phyloP scores from a whole-genome alignment of 2,113 vertebrate genomes.

The Peucedramus taeniatus region DNA sequence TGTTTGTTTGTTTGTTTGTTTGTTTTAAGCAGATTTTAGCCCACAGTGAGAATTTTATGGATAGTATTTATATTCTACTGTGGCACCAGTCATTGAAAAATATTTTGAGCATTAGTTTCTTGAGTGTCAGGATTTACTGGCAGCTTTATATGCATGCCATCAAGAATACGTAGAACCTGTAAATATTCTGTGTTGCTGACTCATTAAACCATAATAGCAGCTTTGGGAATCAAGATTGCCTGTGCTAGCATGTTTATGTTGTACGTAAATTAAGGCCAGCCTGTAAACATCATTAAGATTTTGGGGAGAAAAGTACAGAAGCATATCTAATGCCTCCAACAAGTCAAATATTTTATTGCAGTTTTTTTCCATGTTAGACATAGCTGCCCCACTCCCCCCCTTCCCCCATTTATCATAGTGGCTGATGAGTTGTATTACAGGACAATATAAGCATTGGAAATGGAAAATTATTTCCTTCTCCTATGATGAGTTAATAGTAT shows the following conservation, averaged over 20 bases:
- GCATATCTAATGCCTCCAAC: not conserved
- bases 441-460: not conserved
- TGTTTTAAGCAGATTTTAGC: not conserved
- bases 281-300: not conserved
- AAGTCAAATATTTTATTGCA: not conserved
- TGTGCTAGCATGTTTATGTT: not conserved
- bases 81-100: not conserved
- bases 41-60: not conserved
- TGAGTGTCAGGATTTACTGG: not conserved
- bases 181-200: not conserved
- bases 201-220: not conserved
- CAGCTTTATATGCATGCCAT: not conserved
- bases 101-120: not conserved
- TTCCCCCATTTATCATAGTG: not conserved
- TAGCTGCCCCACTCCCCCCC: accelerated
- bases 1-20: too few relatives aligned
- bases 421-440: not conserved
- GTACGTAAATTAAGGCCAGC: not conserved
- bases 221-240: not conserved
- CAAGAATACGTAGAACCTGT: not conserved
- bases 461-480: not conserved
- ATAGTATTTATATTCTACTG: not conserved
- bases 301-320: not conserved
- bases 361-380: not conserved
- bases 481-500: not conserved